Conservation (phyloP, 2,113 vertebrate species). For the Notarius lentiginosus region DNA sequence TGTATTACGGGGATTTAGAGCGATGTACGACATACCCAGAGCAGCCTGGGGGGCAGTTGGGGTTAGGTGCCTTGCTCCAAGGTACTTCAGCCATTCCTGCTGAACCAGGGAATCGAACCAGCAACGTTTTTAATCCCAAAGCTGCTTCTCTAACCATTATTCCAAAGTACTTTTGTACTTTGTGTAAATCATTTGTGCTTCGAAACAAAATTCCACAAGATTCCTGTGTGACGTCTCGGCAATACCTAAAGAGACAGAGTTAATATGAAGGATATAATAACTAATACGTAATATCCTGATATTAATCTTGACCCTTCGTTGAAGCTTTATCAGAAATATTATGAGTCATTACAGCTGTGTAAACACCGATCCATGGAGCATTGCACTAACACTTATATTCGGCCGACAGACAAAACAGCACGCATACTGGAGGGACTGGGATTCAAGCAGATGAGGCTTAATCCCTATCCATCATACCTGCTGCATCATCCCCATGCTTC, state of each 20-base stretch:
- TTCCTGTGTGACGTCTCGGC: not conserved
- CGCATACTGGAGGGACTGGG: not conserved
- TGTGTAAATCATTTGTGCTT: not conserved
- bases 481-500: not conserved
- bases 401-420: slow-evolving; percentile 37
- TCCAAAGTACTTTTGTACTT: not conserved
- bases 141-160: too few relatives aligned
- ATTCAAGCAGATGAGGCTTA: not conserved
- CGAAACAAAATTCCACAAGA: not conserved
- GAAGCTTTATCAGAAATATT: slow-evolving; percentile 33
- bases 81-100: too few relatives aligned
- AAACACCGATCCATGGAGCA: slow-evolving; percentile 12
- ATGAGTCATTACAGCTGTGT: slow-evolving; percentile 34
- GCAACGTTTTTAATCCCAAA: too few relatives aligned
- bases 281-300: not conserved
- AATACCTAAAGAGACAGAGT: not conserved
- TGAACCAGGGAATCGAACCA: too few relatives aligned
- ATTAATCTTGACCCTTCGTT: slow-evolving; percentile 32
- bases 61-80: too few relatives aligned
- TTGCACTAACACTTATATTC: not conserved
- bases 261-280: not conserved
- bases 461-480: slow-evolving; percentile 15
- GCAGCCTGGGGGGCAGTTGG: too few relatives aligned
- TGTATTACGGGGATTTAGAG: not conserved
- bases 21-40: too few relatives aligned